Base-by-base conservation (phyloP, 2,113 vertebrate species). In the Prionailurus bengalensis region DNA sequence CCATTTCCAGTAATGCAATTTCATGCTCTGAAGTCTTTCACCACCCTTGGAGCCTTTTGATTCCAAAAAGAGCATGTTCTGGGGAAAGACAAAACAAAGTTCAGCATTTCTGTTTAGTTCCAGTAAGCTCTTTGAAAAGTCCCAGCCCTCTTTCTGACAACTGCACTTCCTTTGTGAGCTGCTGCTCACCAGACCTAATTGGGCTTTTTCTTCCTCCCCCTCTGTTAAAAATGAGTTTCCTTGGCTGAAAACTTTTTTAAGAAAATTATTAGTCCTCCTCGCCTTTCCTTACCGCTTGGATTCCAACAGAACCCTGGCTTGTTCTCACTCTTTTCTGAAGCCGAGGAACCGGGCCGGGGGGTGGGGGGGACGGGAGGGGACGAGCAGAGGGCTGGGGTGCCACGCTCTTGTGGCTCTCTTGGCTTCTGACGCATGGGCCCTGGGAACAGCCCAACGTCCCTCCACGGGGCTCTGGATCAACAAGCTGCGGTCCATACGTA, bases 1-100 rank as follows among this genome's bases (percentile, higher is more conserved):
- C 89, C 91, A 73, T 91, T 97, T 97, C 95, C 97, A 97, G 97
- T 97, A 96, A 98, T 39, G 85, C 81, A 45, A 97, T 98, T 98
- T 97, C 97, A 97, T 65, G 97, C 98, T 95, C 96, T 5, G 70
- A 97, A 93, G 70, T 94, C 98, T 97, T 42, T 96, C 81, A 29
- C 94, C 97, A 95, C 97, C 95, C 97, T 97, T 71, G 0, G 36
- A 94, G 81, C 84, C 94, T 95, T 95, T 88, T 94, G 78, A 84
- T 97, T 97, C 84, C 95, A 68, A 95, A 97, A 96, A 61, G 94
- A 94, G 91, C 27, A 25, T 42, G 73, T 91, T 97, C 96, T 70
- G 11, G 87, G 78, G 71, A 91, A 74, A 96, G 91, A 94, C 93
- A 97, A 97, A 81, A 48, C 68, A 55, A 45, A 92, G 81, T 33